Percentiles rank a stretch among this genome's conserved stretches.
These are phyloP conservation scores for Acomys russatus DNA, from an alignment of 2,797 vertebrate species.

Conservation along the genomic window DNA sequence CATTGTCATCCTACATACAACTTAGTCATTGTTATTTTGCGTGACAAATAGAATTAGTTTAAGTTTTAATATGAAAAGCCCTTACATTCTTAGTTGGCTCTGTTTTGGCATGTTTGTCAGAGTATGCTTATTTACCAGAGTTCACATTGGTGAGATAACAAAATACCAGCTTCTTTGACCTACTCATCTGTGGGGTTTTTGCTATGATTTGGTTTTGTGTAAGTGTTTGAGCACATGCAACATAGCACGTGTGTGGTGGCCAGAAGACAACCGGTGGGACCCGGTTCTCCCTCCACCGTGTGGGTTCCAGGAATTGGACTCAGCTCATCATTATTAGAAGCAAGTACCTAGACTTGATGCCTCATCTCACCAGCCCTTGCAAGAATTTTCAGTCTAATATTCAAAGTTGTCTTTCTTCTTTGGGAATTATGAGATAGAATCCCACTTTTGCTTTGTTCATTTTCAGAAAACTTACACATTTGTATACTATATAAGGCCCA, in stretches of 20 bases:
- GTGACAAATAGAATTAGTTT: conserved; percentile 12
- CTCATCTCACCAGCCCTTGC: not conserved
- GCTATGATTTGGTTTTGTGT: not conserved
- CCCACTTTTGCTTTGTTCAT: not conserved
- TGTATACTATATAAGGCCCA: not conserved
- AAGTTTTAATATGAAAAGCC: not conserved
- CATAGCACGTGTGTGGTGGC: not conserved
- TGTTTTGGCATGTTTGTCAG: conserved; percentile 20
- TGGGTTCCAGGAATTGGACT: not conserved
- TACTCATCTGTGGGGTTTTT: not conserved
- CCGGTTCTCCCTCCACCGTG: not conserved
- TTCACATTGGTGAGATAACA: not conserved
- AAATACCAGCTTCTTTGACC: not conserved
- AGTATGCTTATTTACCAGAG: not conserved
- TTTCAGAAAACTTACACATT: not conserved
- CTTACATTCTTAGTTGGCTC: not conserved
- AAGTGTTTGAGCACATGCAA: not conserved
- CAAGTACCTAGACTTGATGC: not conserved
- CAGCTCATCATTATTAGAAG: not conserved
- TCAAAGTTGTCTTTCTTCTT: not conserved
- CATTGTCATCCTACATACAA: not conserved
- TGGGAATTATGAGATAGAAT: not conserved
- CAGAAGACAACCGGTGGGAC: not conserved
- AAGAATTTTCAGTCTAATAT: not conserved
- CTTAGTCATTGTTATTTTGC: not conserved